These are phyloP conservation scores for Ammodramus savannarum DNA, from an alignment of 2,113 vertebrate genomes.

Conservation along the genomic window DNA sequence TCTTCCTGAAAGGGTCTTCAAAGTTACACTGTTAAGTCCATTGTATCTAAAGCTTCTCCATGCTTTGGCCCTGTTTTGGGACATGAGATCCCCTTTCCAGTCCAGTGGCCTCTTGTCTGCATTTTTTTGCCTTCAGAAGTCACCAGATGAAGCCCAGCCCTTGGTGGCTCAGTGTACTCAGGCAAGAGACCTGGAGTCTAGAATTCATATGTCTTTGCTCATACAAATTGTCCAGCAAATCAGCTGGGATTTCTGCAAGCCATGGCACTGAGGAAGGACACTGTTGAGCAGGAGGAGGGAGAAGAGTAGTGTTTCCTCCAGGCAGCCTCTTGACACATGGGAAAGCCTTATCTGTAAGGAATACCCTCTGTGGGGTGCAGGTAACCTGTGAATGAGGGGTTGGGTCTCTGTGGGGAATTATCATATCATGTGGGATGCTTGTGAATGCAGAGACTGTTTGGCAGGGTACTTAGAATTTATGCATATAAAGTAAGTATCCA, in stretches of 20 bases:
- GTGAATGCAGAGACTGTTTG: not conserved
- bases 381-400: not conserved
- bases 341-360: not conserved
- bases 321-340: not conserved
- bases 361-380: not conserved
- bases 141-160: not conserved
- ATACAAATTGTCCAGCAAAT: not conserved
- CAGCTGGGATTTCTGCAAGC: not conserved
- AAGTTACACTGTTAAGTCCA: not conserved
- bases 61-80: not conserved
- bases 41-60: not conserved
- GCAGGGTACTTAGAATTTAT: not conserved
- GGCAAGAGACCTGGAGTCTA: not conserved
- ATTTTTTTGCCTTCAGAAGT: not conserved
- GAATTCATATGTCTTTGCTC: not conserved
- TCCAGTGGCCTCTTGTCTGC: not conserved
- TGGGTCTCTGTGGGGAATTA: not conserved
- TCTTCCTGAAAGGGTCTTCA: not conserved
- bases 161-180: not conserved
- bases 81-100: not conserved
- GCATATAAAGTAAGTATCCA: not conserved
- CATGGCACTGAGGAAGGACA: not conserved
- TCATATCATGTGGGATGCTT: not conserved
- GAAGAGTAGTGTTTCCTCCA: fast-evolving
- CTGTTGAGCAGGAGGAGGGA: not conserved